These are phyloP conservation scores for Tromatobia lineatoria DNA, from an alignment of 2,888 invertebrate genomes.

Conservation along the genomic window DNA sequence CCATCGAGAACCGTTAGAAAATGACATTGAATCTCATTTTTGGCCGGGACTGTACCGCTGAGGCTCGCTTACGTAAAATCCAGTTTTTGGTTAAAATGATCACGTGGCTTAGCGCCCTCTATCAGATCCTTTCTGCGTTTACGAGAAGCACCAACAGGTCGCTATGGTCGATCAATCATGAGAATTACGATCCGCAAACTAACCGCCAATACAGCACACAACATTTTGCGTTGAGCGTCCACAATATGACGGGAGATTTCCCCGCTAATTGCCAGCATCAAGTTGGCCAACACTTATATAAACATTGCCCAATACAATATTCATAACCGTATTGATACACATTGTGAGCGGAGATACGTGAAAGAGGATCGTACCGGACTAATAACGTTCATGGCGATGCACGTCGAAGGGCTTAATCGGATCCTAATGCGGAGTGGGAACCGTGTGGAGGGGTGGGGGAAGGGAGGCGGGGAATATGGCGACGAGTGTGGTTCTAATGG, in stretches of 20 bases:
- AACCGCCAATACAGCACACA: neutral
- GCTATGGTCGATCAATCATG: conserved; percentile 10
- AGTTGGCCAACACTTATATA: conserved; percentile 24
- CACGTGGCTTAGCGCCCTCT: neutral
- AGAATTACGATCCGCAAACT: conserved; percentile 7
- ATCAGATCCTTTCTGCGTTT: neutral
- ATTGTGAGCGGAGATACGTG: neutral
- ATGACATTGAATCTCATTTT: too few relatives aligned
- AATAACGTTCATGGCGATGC: conserved; percentile 28
- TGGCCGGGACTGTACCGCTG: too few relatives aligned
- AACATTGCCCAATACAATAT: conserved; percentile 16
- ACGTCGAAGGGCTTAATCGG: conserved; percentile 51
- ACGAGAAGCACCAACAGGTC: conserved; percentile 19
- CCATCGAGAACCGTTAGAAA: too few relatives aligned
- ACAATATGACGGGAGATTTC: conserved; percentile 1
- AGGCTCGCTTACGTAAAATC: too few relatives aligned
- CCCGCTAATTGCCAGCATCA: conserved; percentile 27
- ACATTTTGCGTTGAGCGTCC: conserved; percentile 7
- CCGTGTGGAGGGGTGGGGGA: neutral
- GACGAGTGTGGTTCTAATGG: conserved; percentile 37
- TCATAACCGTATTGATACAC: neutral
- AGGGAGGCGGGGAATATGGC: neutral
- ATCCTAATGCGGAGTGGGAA: conserved; percentile 36
- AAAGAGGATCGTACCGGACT: conserved; percentile 7
- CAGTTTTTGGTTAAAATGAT: too few relatives aligned